These are phyloP conservation scores for Sicus ferrugineus DNA, from an alignment of 2,888 invertebrate genomes.

Conservation along the genomic window DNA sequence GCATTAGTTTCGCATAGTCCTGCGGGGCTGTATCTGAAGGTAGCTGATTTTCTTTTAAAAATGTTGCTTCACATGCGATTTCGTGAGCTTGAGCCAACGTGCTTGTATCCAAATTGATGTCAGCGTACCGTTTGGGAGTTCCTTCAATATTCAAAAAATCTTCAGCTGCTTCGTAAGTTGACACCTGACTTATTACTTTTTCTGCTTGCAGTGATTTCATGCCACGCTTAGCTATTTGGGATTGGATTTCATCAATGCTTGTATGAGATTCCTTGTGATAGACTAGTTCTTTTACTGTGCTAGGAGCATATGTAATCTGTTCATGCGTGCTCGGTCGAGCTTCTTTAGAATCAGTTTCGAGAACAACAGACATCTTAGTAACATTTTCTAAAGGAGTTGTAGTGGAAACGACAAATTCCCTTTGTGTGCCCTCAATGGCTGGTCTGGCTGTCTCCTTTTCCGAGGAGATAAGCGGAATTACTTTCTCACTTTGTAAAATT, in stretches of 20 bases:
- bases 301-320: slow-evolving; percentile 28
- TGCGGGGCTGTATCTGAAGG: slow-evolving; percentile 14
- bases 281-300: slow-evolving; percentile 28
- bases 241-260: neutral
- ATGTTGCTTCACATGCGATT: slow-evolving; percentile 42
- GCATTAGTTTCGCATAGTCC: slow-evolving; percentile 43
- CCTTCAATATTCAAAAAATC: slow-evolving; percentile 32
- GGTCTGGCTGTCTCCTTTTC: slow-evolving; percentile 44
- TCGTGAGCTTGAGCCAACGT: slow-evolving; percentile 38
- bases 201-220: slow-evolving; percentile 37
- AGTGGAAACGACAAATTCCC: slow-evolving; percentile 49
- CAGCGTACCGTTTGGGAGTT: slow-evolving; percentile 31
- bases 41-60: slow-evolving; percentile 48
- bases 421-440: slow-evolving; percentile 49
- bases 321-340: slow-evolving; percentile 24
- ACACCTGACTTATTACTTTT: slow-evolving; percentile 46
- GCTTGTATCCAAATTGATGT: slow-evolving; percentile 30
- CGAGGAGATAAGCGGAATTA: slow-evolving; percentile 20
- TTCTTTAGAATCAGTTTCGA: neutral
- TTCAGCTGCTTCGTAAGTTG: slow-evolving; percentile 43
- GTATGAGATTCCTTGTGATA: slow-evolving; percentile 37
- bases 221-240: slow-evolving; percentile 35
- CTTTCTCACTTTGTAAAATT: slow-evolving; percentile 48
- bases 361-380: slow-evolving; percentile 34
- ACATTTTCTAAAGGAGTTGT: slow-evolving; percentile 47